Evolutionary conservation across 1,140 invertebrate species (phyloP).

Genomic region (Trigoniulus corallinus): DNA sequence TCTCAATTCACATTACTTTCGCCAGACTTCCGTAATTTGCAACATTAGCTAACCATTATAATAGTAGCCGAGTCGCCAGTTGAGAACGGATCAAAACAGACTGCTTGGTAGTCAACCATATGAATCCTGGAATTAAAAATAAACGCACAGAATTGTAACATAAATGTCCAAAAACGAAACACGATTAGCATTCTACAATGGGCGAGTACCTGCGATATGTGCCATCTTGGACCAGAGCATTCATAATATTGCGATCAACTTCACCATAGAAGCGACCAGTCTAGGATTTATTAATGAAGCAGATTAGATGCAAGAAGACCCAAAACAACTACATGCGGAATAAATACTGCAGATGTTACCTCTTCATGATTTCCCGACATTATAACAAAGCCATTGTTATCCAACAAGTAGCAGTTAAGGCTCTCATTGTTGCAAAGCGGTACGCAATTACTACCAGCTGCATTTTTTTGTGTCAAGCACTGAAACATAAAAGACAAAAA

Average conservation of each 20-base stretch:
- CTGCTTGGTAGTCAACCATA: constrained; percentile 1
- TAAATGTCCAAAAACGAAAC: constrained; percentile 31
- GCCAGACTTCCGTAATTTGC: neutral
- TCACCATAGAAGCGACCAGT: constrained; percentile 61
- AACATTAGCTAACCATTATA: neutral
- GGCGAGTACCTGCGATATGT: constrained; percentile 78
- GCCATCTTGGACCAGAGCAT: constrained; percentile 70
- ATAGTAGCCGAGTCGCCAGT: neutral
- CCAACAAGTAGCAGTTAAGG: constrained; percentile 76
- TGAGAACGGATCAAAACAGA: neutral
- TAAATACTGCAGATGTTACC: too few relatives aligned
- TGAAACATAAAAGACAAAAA: too few relatives aligned
- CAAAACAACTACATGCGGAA: too few relatives aligned
- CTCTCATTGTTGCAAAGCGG: constrained; percentile 20
- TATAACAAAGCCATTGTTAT: constrained; percentile 87
- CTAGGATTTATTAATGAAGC: too few relatives aligned
- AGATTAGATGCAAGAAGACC: too few relatives aligned
- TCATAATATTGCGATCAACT: constrained; percentile 87
- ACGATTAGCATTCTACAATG: too few relatives aligned
- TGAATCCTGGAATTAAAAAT: neutral
- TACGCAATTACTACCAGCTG: too few relatives aligned
- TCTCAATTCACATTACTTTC: neutral
- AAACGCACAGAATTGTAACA: neutral
- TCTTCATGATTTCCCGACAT: constrained; percentile 48
- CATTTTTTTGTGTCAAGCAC: too few relatives aligned